phyloP scores from a whole-genome alignment of 2,797 vertebrate genomes.

The Gastrophryne carolinensis region DNA sequence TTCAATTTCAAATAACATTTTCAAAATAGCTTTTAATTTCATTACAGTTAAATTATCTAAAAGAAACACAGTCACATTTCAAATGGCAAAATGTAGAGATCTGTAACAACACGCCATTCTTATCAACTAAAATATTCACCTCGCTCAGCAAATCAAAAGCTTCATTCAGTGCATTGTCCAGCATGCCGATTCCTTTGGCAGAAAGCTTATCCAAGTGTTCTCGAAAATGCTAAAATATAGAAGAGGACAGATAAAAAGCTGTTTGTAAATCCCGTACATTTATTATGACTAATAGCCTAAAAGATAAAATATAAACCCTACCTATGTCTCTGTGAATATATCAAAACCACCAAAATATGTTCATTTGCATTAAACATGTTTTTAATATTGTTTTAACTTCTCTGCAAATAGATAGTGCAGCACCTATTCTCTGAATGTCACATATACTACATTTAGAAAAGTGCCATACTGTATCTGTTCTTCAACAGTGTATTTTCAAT shows the following conservation, averaged over 20 bases:
- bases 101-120: neutral
- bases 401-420: no score
- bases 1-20: neutral
- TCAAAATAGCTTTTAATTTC: neutral
- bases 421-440: no score
- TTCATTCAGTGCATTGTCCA: slow-evolving; percentile 90
- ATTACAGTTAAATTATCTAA: neutral
- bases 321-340: no score
- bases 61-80: neutral
- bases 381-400: no score
- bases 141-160: slow-evolving; percentile 92
- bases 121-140: slow-evolving; percentile 69
- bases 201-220: slow-evolving; percentile 96
- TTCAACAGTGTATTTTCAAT: no score
- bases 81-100: neutral
- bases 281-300: no score
- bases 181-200: slow-evolving; percentile 94
- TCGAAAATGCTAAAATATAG: slow-evolving; percentile 85
- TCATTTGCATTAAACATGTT: no score
- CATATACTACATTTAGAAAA: no score
- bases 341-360: no score
- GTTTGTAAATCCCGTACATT: no score
- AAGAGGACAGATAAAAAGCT: slow-evolving; percentile 21
- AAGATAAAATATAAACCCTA: no score
- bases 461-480: no score